A percentile compares a stretch with the other conserved stretches of the same genome.
These are phyloP conservation scores for Drosophila longiperda DNA, from an alignment of 2,888 invertebrate species.

Conservation along the genomic window DNA sequence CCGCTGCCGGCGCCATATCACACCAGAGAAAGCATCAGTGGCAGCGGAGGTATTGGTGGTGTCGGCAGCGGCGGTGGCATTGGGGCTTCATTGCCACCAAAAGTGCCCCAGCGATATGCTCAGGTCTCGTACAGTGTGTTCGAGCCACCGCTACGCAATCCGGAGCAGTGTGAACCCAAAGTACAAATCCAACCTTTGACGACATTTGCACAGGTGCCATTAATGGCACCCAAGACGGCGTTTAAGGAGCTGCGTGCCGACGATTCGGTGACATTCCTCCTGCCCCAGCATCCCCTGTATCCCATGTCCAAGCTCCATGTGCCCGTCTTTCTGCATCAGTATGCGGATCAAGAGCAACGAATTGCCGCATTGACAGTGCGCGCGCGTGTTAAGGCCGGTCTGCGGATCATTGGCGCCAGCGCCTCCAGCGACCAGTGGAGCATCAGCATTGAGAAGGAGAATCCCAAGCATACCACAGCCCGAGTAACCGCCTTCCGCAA, in stretches of 20 bases:
- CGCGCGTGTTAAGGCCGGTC: conserved; percentile 94
- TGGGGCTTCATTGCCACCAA: conserved; percentile 78
- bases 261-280: conserved; percentile 92
- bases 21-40: conserved; percentile 86
- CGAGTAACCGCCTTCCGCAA: conserved; percentile 93
- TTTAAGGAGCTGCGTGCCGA: conserved; percentile 94
- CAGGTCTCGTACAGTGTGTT: conserved; percentile 95
- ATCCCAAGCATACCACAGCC: conserved; percentile 93
- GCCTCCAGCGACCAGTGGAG: conserved; percentile 93
- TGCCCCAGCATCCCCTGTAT: conserved; percentile 95
- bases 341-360: conserved; percentile 88
- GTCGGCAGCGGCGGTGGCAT: neutral
- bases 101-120: conserved; percentile 90
- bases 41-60: conserved; percentile 60
- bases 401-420: conserved; percentile 93
- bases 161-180: conserved; percentile 90
- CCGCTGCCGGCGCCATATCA: conserved; percentile 88
- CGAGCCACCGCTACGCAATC: conserved; percentile 90
- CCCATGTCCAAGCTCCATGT: conserved; percentile 95
- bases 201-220: conserved; percentile 88
- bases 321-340: conserved; percentile 93
- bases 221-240: conserved; percentile 91
- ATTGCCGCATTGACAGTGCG: conserved; percentile 94
- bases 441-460: conserved; percentile 92
- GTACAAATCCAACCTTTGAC: conserved; percentile 90